Evolutionary conservation across 2,113 vertebrate genomes (phyloP).

Genomic region (Lota lota): DNA sequence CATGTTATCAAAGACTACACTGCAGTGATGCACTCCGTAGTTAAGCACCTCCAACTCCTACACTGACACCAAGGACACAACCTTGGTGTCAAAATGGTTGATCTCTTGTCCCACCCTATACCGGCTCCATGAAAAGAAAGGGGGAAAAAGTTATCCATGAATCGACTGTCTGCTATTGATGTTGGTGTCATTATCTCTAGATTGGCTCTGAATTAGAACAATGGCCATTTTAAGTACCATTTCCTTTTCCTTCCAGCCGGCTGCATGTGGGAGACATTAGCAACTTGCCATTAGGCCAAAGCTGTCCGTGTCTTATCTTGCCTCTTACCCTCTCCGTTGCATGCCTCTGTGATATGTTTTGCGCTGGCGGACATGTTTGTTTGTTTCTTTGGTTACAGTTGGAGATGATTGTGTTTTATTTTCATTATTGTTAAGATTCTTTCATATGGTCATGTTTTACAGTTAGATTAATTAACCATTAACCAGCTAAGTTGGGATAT

Average conservation of each 20-base stretch:
- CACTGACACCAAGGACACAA: slow-evolving; percentile 79
- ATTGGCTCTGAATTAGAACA: slow-evolving; percentile 82
- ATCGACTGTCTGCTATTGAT: slow-evolving; percentile 85
- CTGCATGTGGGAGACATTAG: slow-evolving; percentile 71
- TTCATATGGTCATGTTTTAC: too few relatives aligned
- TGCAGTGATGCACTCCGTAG: slow-evolving; percentile 4
- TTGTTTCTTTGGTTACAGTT: too few relatives aligned
- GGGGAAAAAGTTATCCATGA: slow-evolving; percentile 66
- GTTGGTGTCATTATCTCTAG: slow-evolving; percentile 77
- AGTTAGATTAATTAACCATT: background rate
- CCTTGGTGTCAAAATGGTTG: slow-evolving; percentile 79
- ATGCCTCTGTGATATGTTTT: slow-evolving; percentile 28
- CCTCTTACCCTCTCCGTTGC: slow-evolving; percentile 25
- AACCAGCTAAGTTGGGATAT: too few relatives aligned
- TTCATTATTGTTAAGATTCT: too few relatives aligned
- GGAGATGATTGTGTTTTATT: too few relatives aligned
- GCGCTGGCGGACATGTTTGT: background rate
- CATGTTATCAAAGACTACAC: too few relatives aligned
- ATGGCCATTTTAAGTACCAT: slow-evolving; percentile 65
- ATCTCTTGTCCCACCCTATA: slow-evolving; percentile 72
- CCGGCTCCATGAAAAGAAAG: slow-evolving; percentile 44
- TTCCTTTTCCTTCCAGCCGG: slow-evolving; percentile 62
- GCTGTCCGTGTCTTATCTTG: slow-evolving; percentile 55
- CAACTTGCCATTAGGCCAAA: slow-evolving; percentile 60
- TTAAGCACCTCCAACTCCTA: slow-evolving; percentile 41